These are phyloP conservation scores for Leptopterna dolabrata DNA, from an alignment of 2,888 invertebrate species.

Conservation along the genomic window DNA sequence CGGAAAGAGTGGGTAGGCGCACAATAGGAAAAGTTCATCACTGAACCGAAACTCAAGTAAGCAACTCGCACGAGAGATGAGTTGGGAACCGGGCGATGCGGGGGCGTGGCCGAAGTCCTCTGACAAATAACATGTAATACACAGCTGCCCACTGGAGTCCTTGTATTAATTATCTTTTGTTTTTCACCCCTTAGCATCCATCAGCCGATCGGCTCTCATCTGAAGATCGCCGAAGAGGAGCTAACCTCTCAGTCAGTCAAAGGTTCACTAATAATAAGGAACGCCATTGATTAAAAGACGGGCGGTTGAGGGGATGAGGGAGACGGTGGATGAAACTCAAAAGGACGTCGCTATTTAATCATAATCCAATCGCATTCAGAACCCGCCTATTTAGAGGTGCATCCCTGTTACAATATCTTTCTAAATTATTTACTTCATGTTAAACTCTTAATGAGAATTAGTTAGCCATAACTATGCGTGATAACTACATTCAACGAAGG, in stretches of 20 bases:
- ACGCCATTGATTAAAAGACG: not conserved
- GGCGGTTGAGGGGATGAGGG: no score
- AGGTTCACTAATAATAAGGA: not conserved
- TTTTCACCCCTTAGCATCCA: conserved; percentile 45
- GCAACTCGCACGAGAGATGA: conserved; percentile 18
- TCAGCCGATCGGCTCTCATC: conserved; percentile 31
- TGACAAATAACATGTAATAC: conserved; percentile 52
- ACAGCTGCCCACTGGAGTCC: conserved; percentile 34
- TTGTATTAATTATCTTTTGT: conserved; percentile 52
- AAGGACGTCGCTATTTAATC: no score
- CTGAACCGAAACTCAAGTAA: not conserved
- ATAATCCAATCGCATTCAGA: no score
- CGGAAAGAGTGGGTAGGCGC: not conserved
- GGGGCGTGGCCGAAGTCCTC: conserved; percentile 27
- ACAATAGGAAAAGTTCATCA: not conserved
- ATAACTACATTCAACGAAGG: no score
- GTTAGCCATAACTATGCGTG: no score
- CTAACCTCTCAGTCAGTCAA: not conserved
- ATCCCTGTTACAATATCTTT: no score
- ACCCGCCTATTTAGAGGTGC: no score
- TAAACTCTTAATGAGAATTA: no score
- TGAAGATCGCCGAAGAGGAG: not conserved
- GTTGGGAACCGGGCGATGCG: not conserved
- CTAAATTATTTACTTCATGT: no score
- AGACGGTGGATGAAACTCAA: no score